Conservation (phyloP, 2,113 vertebrate genomes). For the Picathartes gymnocephalus region DNA sequence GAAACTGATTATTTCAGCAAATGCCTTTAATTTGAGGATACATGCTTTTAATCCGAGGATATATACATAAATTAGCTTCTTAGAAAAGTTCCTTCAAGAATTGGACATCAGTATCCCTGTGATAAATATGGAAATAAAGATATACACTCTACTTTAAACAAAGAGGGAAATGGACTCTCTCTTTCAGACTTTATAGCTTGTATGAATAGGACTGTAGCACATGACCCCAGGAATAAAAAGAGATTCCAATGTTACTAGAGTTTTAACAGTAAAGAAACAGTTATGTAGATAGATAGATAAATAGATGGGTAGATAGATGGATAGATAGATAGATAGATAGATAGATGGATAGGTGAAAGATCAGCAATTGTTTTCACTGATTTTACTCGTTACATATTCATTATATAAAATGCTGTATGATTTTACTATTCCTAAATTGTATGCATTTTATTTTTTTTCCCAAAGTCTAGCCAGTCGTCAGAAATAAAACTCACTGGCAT, state of each 20-base stretch:
- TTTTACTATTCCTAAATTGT: neutral
- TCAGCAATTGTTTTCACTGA: neutral
- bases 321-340: neutral
- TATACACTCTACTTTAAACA: neutral
- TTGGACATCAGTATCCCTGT: neutral
- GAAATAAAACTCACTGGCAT: neutral
- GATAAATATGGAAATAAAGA: neutral
- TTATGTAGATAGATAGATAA: neutral
- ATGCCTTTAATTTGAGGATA: neutral
- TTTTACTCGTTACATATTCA: neutral
- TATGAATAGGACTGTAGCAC: neutral
- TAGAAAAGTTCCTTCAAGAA: neutral
- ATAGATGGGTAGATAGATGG: neutral
- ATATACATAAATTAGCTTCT: neutral
- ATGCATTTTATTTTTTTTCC: neutral
- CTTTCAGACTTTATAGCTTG: neutral
- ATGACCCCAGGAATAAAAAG: neutral
- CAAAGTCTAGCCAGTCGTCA: neutral
- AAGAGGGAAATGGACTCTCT: neutral
- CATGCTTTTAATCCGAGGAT: neutral
- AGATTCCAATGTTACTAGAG: neutral
- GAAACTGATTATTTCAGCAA: neutral
- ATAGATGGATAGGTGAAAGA: neutral
- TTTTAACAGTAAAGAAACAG: neutral
- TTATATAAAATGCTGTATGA: neutral